phyloP scores from a whole-genome alignment of 2,888 invertebrate species.

The Agonopterix heracliana region DNA sequence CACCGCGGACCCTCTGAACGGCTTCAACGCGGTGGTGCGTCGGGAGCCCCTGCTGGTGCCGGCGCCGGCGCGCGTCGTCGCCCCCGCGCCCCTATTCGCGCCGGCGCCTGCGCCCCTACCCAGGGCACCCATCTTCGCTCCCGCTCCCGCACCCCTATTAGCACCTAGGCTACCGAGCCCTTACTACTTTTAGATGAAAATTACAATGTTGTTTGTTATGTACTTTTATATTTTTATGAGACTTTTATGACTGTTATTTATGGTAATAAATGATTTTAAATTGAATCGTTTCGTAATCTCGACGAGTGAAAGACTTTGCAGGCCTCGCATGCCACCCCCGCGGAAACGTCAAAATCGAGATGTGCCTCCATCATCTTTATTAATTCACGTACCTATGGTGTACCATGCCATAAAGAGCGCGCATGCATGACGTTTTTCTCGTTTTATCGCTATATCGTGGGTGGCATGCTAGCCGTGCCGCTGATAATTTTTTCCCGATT shows the following conservation, averaged over 20 bases:
- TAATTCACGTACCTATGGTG: too few relatives aligned
- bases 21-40: constrained; percentile 76
- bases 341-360: too few relatives aligned
- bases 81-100: constrained; percentile 31
- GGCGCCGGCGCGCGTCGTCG: constrained; percentile 36
- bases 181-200: constrained; percentile 64
- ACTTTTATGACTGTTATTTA: constrained; percentile 62
- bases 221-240: constrained; percentile 44
- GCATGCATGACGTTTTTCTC: not conserved
- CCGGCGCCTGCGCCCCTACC: constrained; percentile 38
- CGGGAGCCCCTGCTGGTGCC: constrained; percentile 61
- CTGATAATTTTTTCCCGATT: too few relatives aligned
- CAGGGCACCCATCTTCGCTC: constrained; percentile 32
- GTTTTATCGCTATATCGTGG: too few relatives aligned
- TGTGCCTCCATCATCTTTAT: too few relatives aligned
- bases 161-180: constrained; percentile 51
- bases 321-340: too few relatives aligned
- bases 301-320: too few relatives aligned
- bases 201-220: constrained; percentile 62
- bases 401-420: too few relatives aligned
- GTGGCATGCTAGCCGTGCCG: too few relatives aligned
- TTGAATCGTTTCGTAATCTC: too few relatives aligned
- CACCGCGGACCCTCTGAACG: constrained; percentile 71
- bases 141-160: constrained; percentile 27
- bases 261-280: constrained; percentile 38